phyloP scores from a whole-genome alignment of 2,113 vertebrate genomes.

The Ammodytes marinus region DNA sequence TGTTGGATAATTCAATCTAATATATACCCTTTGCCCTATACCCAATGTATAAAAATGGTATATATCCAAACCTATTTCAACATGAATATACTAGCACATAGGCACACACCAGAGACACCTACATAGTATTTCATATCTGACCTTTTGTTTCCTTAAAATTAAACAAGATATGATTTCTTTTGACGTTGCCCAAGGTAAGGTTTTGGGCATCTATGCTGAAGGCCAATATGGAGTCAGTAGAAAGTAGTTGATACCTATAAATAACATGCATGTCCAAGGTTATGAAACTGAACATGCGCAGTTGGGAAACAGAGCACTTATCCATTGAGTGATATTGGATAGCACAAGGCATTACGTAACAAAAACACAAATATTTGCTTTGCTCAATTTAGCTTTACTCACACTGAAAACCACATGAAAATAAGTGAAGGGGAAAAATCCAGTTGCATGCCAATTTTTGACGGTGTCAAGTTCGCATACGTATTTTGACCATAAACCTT shows the following conservation, averaged over 20 bases:
- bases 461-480: neutral
- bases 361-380: conserved; percentile 19
- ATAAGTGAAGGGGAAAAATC: neutral
- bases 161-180: neutral
- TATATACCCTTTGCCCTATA: too few relatives aligned
- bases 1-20: too few relatives aligned
- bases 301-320: neutral
- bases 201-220: neutral
- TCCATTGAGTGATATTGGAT: neutral
- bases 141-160: neutral
- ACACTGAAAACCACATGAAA: neutral
- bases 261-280: neutral
- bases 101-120: too few relatives aligned
- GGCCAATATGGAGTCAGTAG: neutral
- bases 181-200: neutral
- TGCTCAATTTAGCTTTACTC: neutral
- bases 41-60: too few relatives aligned
- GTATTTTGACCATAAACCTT: neutral
- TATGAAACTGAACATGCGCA: neutral
- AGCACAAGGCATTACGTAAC: neutral
- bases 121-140: neutral
- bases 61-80: too few relatives aligned
- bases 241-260: neutral
- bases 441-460: neutral
- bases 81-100: too few relatives aligned